Evolutionary conservation across 2,888 invertebrate genomes (phyloP), one percentile per base, ranked within the genome.

Genomic region (Netelia inedita): DNA sequence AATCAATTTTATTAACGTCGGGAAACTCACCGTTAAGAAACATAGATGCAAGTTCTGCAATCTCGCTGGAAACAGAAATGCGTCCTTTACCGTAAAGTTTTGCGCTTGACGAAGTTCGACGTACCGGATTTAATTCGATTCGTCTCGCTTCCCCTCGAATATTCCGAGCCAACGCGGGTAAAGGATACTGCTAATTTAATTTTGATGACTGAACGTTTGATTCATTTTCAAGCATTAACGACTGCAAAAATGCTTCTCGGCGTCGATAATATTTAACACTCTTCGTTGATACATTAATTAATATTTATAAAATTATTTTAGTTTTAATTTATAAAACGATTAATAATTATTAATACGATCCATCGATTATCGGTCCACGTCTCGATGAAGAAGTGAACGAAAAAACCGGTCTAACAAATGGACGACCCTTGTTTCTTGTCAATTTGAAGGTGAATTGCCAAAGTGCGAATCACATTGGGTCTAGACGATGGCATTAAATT

Each of bases 71-170:
- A 53, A 16, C 6, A 9, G 57, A 57, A 57, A 19, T 19, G 57
- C 16, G 14, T 55, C 8, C 5, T n/a, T 19, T 19, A 10, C 0
- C 1, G 16, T 16, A 16, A 55, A 55, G 55, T 55, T 55, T 55
- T n/a, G 55, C 16, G n/a, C 53, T 57, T 57, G n/a, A 9, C 9
- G 9, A 57, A 57, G 9, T 57, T 19, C 57, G 19, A 57, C 57
- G 57, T 19, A 16, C 16, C 57, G 57, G 57, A 19, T 57, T 57
- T 57, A n/a, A 57, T 57, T 57, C 57, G 57, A 57, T 57, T 57
- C 9, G 6, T 57, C 5, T 57, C 10, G n/a, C n/a, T 57, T 57
- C 6, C 19, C 19, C 19, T 57, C n/a, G 1, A 16, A 55, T 2
- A 1, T 16, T 14, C 14, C n/a, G 57, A 19, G 8, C 8, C 35